Evolutionary conservation across 2,797 vertebrate species (phyloP), one percentile per base, ranked within the genome.

Genomic region (Pelochelys cantorii): DNA sequence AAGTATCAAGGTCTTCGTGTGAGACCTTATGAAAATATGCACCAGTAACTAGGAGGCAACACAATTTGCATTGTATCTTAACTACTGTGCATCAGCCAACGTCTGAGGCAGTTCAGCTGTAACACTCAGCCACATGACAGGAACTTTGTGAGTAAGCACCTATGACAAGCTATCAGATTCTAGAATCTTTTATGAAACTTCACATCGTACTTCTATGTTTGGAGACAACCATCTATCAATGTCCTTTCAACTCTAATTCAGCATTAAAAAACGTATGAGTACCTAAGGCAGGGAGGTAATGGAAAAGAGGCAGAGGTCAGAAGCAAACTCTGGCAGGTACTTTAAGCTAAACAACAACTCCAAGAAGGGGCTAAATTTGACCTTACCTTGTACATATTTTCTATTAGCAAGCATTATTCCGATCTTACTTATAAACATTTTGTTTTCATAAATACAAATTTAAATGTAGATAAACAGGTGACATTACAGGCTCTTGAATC

Each of bases 311-410:
- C n/a, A 20, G 65, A 68, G 57, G 37, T 37, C 7, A 88, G 15
- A 11, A 88, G 29, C 31, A 87, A 4, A 8, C 11, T 68, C 20
- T 83, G 18, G 25, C 13, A 80, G 79, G 31, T 79, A 37, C 29
- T 18, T 85, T 48, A 90, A 75, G 11, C 14, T 75, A 48, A 85
- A 83, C 5, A 78, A 31, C n/a, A 88, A 60, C 42, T 57, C 62
- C 11, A 25, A 25, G 90, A 85, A 80, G 15, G 71, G 4, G 23
- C 42, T 27, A 31, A 56, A 4, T 34, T 13, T 34, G 31, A 5
- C 5, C 48, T 12, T 14, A 29, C 31, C 65, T 91, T 90, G 4
- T 5, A 48, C 83, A 18, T 17, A 62, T 20, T 75, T 0, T 57
- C 86, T 27, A 23, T 3, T 79, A 87, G 4, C 4, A 83, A 2